Conservation (phyloP, 2,113 vertebrate species). For the Myocastor coypus region DNA sequence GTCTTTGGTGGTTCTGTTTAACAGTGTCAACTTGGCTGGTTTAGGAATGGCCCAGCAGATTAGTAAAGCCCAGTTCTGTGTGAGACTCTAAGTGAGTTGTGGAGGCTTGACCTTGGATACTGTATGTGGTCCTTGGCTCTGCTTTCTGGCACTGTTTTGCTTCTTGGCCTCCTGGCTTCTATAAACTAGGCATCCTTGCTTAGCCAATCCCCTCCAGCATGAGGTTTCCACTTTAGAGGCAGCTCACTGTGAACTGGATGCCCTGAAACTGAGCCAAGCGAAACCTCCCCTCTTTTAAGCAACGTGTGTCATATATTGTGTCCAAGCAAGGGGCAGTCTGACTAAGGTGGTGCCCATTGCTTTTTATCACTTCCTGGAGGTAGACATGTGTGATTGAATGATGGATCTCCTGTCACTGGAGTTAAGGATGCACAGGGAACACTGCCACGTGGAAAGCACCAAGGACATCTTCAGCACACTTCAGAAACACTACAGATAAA, state of each 20-base stretch:
- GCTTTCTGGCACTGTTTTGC: neutral
- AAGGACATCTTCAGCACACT: neutral
- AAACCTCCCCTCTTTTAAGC: neutral
- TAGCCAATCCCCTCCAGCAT: neutral
- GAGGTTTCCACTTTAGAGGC: neutral
- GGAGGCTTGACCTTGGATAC: neutral
- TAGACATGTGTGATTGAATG: neutral
- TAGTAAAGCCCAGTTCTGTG: neutral
- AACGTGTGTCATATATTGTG: neutral
- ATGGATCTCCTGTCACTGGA: neutral
- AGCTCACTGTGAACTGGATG: neutral
- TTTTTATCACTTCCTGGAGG: conserved; percentile 5
- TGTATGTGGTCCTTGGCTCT: neutral
- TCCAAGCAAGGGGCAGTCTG: neutral
- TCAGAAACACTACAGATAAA: neutral
- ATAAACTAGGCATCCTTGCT: neutral
- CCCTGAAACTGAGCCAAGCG: neutral
- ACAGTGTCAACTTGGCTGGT: neutral
- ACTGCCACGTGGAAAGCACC: neutral
- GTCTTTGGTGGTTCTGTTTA: neutral
- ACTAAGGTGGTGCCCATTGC: neutral
- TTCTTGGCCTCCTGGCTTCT: neutral
- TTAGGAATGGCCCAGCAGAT: neutral
- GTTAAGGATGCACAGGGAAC: neutral
- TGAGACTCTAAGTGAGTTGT: neutral